Base-by-base conservation (phyloP, 1,140 invertebrate genomes). In the Aphaenogaster floridana region DNA sequence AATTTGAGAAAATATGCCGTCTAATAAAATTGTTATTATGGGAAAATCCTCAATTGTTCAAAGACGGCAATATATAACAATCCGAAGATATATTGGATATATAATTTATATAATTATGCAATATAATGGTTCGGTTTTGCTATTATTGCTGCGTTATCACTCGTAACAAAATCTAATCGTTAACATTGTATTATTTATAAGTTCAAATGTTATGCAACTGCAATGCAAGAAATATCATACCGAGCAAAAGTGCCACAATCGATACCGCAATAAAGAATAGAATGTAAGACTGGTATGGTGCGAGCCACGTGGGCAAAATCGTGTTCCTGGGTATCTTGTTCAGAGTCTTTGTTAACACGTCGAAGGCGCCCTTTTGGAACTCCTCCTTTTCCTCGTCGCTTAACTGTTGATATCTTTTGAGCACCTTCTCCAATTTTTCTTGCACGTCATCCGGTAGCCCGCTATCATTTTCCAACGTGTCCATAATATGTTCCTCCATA, bases 321-420 rank as follows among this genome's bases (percentile, higher is more conserved):
- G n/a, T 28, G 11, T 57, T 54, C 7, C 1, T 54, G 0, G 66
- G 6, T 8, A 78, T 1, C 17, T 84, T 74, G 0, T 52, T 11
- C n/a, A 88, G 13, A n/a, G 52, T 1, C 21, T 86, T 28, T 21
- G 21, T 68, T 1, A 91, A 74, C 17, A 77, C 80, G 0, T 94
- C 93, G 71, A 94, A 94, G 3, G 94, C 84, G 63, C 94, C 88
- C 0, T 72, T 54, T 0, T 94, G 68, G 59, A 96, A 96, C 8
- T 93, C 63, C 3, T 79, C 71, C 21, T 94, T 96, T 4, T 95
- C 95, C 0, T 93, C 90, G 2, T 94, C 92, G 2, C 86, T 64
- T 89, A 96, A 90, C 3, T 88, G 68, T n/a, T 94, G 90, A 72
- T 95, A 96, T 50, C 94, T 90, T 1, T 92, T 63, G 1, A 96